Evolutionary conservation across 64 coral and sea anemone genomes (phyloP).

Genomic region (Montipora sp.): DNA sequence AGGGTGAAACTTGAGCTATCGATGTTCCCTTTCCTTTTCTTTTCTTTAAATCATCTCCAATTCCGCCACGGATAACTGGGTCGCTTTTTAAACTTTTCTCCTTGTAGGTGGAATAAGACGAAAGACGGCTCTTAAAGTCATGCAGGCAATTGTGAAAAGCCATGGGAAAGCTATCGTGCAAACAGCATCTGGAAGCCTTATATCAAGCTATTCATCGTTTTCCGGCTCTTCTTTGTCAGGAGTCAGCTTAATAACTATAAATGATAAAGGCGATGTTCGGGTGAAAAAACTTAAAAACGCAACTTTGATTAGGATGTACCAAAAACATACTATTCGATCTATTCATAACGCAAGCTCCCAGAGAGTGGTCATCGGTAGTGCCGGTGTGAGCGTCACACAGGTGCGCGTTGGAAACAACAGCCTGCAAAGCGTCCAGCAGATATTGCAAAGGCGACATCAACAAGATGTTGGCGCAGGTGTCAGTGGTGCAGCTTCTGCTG

Average conservation of each 20-base stretch:
- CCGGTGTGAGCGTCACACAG: constrained; percentile 28
- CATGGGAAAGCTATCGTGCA: constrained; percentile 66
- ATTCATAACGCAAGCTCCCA: neutral
- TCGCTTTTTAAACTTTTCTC: neutral
- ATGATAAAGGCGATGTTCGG: constrained; percentile 12
- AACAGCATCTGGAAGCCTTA: constrained; percentile 37
- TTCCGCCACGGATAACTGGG: neutral
- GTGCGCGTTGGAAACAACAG: neutral
- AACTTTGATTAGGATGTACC: constrained; percentile 26
- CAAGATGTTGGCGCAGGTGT: neutral
- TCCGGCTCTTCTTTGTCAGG: constrained; percentile 26
- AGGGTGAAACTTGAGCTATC: no score
- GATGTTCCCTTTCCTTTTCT: no score
- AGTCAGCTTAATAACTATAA: constrained; percentile 59
- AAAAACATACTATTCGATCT: constrained; percentile 27
- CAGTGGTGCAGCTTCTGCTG: neutral
- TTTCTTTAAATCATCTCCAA: no score
- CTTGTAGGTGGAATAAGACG: constrained; percentile 21
- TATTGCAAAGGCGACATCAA: constrained; percentile 22
- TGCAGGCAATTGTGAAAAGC: constrained; percentile 64
- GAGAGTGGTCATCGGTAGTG: constrained; percentile 27
- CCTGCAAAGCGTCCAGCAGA: constrained; percentile 28
- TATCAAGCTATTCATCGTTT: constrained; percentile 29
- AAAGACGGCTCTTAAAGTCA: constrained; percentile 45
- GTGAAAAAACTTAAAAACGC: constrained; percentile 41